Evolutionary conservation across 2,113 vertebrate species (phyloP), one percentile per base, ranked within the genome.

Genomic region (Illadopsis cleaveri): DNA sequence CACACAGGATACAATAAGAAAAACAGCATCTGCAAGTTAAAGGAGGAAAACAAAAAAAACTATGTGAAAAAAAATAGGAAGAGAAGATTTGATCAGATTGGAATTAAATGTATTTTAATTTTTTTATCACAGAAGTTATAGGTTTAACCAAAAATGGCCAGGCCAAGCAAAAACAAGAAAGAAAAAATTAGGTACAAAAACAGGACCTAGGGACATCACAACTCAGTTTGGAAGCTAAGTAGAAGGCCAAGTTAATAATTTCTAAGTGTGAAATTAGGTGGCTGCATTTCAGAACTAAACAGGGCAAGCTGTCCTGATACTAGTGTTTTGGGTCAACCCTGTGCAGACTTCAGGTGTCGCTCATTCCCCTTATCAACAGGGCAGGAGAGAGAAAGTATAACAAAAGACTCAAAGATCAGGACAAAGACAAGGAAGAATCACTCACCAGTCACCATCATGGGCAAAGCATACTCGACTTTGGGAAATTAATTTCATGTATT

Each of bases 71-170:
- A 90, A 30, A 61, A 68, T 24, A 38, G 16, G 44, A 70, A 86
- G 22, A 86, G 6, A 69, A 70, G 10, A 82, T 61, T 89, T n/a
- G 6, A 79, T 57, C 25, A 45, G 27, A 57, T 14, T 44, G 21
- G 11, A 77, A 51, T 33, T 37, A 69, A 86, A 90, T 57, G 28
- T 68, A 54, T 58, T 78, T 84, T 69, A 91, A 91, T 87, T 68
- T 92, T 94, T 94, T 78, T 85, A 94, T 95, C 14, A 90, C 72
- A 86, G 89, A 97, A 76, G 57, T 94, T 97, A 86, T 51, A 97
- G 76, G 48, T 89, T 82, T 84, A 95, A 88, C 66, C 68, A 95
- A 96, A 97, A 54, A 87, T 31, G 51, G 31, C 19, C 60, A 91
- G 76, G 75, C 42, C 97, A 95, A 73, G 48, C 60, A 75, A 92